Evolutionary conservation across 2,797 vertebrate species (phyloP).

Genomic region (Coilia nasus): DNA sequence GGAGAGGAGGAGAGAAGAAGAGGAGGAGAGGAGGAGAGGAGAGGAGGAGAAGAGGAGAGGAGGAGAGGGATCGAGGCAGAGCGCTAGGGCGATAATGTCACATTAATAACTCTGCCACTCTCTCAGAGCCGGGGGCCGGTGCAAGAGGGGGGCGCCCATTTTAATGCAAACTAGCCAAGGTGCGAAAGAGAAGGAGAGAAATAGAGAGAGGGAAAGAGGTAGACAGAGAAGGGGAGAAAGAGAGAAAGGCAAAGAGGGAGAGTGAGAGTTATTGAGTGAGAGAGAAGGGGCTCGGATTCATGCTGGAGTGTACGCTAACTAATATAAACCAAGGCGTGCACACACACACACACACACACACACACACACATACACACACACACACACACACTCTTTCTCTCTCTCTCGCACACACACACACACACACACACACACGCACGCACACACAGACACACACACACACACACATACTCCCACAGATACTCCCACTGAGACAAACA

Average conservation of each 20-base stretch:
- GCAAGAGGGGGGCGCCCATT: neutral
- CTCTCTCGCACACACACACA: no score
- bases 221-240: no score
- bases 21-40: no score
- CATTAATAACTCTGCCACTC: conserved; percentile 6
- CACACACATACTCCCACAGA: neutral
- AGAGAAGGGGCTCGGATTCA: no score
- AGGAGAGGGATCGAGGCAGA: neutral
- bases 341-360: no score
- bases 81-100: conserved; percentile 12
- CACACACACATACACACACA: no score
- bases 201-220: no score
- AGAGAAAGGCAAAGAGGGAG: neutral
- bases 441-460: neutral
- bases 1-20: no score
- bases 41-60: no score
- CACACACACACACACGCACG: no score
- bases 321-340: no score
- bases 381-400: neutral
- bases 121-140: neutral
- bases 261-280: neutral
- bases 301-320: no score
- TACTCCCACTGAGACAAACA: neutral
- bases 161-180: conserved; percentile 13
- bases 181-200: neutral